Conservation (phyloP, 2,113 vertebrate species). For the Chrysemys picta region DNA sequence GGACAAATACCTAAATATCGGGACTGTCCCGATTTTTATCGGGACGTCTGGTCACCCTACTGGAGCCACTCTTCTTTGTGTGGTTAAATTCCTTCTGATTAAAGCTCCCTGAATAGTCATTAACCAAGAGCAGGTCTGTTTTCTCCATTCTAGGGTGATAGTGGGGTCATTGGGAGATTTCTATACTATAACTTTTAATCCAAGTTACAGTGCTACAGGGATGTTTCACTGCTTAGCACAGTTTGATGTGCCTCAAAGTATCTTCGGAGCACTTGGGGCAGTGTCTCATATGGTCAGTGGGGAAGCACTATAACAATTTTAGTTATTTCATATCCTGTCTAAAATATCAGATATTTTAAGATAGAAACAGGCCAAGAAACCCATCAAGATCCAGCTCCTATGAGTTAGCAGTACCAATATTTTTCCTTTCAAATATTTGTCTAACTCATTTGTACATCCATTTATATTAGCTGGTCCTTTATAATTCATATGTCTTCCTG, state of each 20-base stretch:
- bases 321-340: neutral
- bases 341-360: neutral
- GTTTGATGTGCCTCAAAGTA: neutral
- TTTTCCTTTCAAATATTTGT: neutral
- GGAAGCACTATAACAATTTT: neutral
- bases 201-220: constrained; percentile 22
- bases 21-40: too few species aligned
- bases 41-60: too few species aligned
- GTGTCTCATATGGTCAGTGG: constrained; percentile 19
- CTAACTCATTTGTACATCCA: neutral
- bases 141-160: constrained; percentile 45
- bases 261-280: neutral
- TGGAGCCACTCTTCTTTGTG: constrained; percentile 39
- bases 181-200: constrained; percentile 41
- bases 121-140: constrained; percentile 45
- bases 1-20: too few species aligned
- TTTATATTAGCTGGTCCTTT: neutral
- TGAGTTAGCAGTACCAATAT: neutral
- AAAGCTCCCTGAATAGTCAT: constrained; percentile 62
- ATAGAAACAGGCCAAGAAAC: neutral
- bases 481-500: neutral
- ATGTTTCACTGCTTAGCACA: constrained; percentile 30
- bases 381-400: neutral
- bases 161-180: constrained; percentile 68
- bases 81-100: constrained; percentile 73